These are phyloP conservation scores for Microcebus lehilahytsara DNA, from an alignment of 2,113 vertebrate species.

Conservation along the genomic window DNA sequence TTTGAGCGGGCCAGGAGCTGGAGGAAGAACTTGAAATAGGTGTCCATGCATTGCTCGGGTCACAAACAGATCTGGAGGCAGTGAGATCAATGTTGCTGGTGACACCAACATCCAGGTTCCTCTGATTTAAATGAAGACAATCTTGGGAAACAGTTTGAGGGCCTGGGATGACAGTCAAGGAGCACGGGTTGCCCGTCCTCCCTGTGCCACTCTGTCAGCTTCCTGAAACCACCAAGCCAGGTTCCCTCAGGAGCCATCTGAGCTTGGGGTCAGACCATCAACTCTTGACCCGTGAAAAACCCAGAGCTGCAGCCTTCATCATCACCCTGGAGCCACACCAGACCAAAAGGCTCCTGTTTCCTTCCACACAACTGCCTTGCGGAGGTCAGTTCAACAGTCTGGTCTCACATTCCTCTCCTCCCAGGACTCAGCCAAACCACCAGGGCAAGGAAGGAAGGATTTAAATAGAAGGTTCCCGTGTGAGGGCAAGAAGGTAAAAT, in stretches of 20 bases:
- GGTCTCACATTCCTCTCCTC: not conserved
- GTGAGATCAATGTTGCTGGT: not conserved
- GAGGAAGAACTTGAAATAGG: not conserved
- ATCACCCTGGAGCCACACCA: not conserved
- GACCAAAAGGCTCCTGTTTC: not conserved
- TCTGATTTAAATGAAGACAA: not conserved
- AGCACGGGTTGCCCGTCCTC: fast-evolving
- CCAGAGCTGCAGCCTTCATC: not conserved
- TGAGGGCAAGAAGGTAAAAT: not conserved
- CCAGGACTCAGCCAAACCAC: not conserved
- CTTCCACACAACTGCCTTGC: too few species aligned
- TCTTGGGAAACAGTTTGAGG: not conserved
- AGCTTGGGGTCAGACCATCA: not conserved
- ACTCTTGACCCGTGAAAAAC: not conserved
- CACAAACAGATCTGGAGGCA: not conserved
- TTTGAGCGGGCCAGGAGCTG: not conserved
- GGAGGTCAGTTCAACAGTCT: not conserved
- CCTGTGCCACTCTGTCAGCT: not conserved
- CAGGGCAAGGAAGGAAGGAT: not conserved
- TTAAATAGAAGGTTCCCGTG: not conserved
- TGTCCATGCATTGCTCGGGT: not conserved
- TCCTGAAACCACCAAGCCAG: not conserved
- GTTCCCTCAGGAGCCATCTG: not conserved
- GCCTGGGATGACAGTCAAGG: not conserved
- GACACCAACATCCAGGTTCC: not conserved